Conservation (phyloP, 2,113 vertebrate species). For the Arenaria interpres region DNA sequence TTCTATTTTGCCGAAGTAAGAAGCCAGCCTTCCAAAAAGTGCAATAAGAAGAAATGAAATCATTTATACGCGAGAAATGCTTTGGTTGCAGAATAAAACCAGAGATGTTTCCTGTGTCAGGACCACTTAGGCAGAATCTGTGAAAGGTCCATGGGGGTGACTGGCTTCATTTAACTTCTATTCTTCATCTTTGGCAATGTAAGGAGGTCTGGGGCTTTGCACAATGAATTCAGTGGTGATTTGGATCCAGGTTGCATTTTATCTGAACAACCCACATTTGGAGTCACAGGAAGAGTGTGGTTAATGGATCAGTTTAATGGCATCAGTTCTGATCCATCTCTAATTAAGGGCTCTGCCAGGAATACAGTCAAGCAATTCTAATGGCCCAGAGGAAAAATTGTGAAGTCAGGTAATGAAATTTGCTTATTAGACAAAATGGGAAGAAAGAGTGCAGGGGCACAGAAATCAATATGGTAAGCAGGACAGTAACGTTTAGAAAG, state of each 20-base stretch:
- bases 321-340: conserved; percentile 67
- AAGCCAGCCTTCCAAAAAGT: not conserved
- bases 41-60: not conserved
- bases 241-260: conserved; percentile 35
- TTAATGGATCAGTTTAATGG: conserved; percentile 62
- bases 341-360: conserved; percentile 69
- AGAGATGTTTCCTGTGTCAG: not conserved
- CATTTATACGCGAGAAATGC: not conserved
- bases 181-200: not conserved
- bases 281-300: conserved; percentile 47
- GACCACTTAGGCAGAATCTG: not conserved
- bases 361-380: conserved; percentile 62
- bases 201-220: not conserved
- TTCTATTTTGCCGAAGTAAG: not conserved
- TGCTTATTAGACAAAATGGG: conserved; percentile 66
- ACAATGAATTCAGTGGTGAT: not conserved
- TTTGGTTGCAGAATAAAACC: not conserved
- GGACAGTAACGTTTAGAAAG: conserved; percentile 17
- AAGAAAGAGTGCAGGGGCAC: conserved; percentile 57
- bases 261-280: not conserved
- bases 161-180: not conserved
- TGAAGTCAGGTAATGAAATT: conserved; percentile 70
- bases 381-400: conserved; percentile 66
- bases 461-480: conserved; percentile 61
- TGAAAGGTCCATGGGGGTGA: not conserved